phyloP scores from a whole-genome alignment of 2,113 vertebrate genomes.

The Cyprinodon tularosa region DNA sequence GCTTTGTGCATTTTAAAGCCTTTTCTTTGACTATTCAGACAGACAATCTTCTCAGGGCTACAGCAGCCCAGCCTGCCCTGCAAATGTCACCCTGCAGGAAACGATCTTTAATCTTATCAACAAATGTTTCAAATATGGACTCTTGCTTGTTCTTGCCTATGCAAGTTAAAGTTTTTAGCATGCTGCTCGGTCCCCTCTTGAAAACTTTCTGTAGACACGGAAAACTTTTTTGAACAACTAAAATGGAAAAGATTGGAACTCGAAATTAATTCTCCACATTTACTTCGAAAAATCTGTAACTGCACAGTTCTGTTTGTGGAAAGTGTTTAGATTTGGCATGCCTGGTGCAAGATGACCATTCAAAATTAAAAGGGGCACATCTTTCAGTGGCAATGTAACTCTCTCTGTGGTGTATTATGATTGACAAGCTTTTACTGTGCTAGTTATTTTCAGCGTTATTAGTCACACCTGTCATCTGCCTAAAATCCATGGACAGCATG shows the following conservation, averaged over 20 bases:
- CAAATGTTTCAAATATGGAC: conserved; percentile 8
- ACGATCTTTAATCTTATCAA: conserved; percentile 30
- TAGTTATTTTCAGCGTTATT: not conserved
- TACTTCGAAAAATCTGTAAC: not conserved
- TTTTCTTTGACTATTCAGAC: not conserved
- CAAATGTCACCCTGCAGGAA: conserved; percentile 1
- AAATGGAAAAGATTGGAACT: not conserved
- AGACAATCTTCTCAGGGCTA: conserved; percentile 2
- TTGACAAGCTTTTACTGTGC: not conserved
- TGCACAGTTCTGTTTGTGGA: not conserved
- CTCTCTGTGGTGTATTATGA: not conserved
- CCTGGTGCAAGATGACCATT: not conserved
- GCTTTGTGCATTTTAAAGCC: conserved; percentile 2
- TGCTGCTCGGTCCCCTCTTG: not conserved
- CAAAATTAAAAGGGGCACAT: not conserved
- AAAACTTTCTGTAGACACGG: not conserved
- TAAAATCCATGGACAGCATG: not conserved
- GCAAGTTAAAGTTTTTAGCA: conserved; percentile 1
- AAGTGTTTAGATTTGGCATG: not conserved
- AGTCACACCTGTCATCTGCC: not conserved
- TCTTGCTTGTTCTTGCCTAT: not conserved
- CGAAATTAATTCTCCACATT: not conserved
- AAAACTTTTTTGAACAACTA: conserved; percentile 2
- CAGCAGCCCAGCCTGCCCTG: conserved; percentile 10
- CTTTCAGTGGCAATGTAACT: not conserved